Evolutionary conservation across 2,888 invertebrate species (phyloP).

Genomic region (Drosophila kambysellisi): DNA sequence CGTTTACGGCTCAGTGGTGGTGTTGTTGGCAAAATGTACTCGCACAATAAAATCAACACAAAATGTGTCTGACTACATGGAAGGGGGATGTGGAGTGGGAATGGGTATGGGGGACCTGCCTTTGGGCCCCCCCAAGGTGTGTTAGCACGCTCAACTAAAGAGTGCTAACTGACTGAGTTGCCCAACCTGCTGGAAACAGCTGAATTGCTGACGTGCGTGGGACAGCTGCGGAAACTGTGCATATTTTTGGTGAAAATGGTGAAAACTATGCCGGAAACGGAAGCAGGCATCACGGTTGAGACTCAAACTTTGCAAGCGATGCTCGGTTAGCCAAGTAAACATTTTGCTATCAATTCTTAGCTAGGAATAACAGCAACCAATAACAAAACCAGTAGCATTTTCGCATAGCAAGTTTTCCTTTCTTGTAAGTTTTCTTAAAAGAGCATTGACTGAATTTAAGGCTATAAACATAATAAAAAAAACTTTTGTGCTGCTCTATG

Average conservation of each 20-base stretch:
- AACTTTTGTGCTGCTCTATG: background rate
- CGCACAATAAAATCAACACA: conserved; percentile 72
- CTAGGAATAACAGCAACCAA: conserved; percentile 6
- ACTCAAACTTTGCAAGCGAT: conserved; percentile 19
- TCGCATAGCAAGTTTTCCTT: background rate
- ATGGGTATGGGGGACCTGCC: background rate
- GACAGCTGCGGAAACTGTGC: conserved; percentile 32
- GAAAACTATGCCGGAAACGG: conserved; percentile 72
- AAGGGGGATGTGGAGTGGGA: background rate
- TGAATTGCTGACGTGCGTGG: conserved; percentile 15
- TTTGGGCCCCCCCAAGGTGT: conserved; percentile 40
- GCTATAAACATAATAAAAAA: background rate
- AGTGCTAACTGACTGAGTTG: conserved; percentile 8
- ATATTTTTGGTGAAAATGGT: conserved; percentile 30
- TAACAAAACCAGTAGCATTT: background rate
- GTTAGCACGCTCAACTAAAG: background rate
- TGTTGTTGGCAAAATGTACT: conserved; percentile 46
- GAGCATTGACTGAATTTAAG: background rate
- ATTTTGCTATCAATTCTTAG: conserved; percentile 30
- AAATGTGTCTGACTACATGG: conserved; percentile 35
- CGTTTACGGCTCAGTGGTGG: conserved; percentile 63
- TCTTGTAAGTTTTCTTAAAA: background rate
- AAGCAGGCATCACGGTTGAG: conserved; percentile 50
- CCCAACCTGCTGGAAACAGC: conserved; percentile 3
- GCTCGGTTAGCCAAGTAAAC: conserved; percentile 49